Percentiles rank a stretch among this genome's conserved stretches.
Evolutionary conservation across 2,113 vertebrate genomes (phyloP).

Genomic region (Heliornis fulica): DNA sequence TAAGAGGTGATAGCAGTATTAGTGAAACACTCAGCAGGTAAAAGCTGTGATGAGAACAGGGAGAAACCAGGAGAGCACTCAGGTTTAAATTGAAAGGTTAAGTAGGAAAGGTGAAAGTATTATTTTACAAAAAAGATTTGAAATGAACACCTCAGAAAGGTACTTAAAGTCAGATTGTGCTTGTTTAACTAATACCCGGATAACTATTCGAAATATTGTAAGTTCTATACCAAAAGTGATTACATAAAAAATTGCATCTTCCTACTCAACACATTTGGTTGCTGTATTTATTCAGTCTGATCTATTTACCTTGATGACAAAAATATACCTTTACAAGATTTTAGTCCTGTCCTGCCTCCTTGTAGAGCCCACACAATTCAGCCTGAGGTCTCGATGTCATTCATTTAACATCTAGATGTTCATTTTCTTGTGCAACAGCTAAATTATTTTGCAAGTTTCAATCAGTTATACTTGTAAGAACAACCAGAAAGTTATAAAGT

Average conservation of each 20-base stretch:
- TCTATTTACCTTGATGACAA: constrained; percentile 33
- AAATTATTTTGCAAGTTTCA: neutral
- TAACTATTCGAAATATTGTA: neutral
- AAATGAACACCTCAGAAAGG: neutral
- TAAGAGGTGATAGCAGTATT: too few relatives aligned
- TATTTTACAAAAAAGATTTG: neutral
- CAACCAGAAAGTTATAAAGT: neutral
- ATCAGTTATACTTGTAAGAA: neutral
- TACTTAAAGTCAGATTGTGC: neutral
- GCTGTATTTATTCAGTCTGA: constrained; percentile 6
- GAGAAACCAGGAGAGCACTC: neutral
- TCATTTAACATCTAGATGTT: neutral
- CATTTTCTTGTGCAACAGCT: neutral
- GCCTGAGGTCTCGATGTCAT: neutral
- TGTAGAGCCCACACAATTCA: constrained; percentile 3
- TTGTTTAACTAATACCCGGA: neutral
- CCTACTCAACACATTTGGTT: constrained; percentile 53
- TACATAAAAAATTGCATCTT: constrained; percentile 53
- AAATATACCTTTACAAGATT: constrained; percentile 6
- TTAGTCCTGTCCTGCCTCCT: constrained; percentile 12
- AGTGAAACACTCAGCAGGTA: too few relatives aligned
- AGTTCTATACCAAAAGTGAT: constrained; percentile 20
- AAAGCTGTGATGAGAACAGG: neutral
- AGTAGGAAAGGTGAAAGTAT: neutral
- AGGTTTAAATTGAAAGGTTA: neutral